Base-by-base conservation (phyloP, 2,113 vertebrate genomes). In the Phoxinus phoxinus region DNA sequence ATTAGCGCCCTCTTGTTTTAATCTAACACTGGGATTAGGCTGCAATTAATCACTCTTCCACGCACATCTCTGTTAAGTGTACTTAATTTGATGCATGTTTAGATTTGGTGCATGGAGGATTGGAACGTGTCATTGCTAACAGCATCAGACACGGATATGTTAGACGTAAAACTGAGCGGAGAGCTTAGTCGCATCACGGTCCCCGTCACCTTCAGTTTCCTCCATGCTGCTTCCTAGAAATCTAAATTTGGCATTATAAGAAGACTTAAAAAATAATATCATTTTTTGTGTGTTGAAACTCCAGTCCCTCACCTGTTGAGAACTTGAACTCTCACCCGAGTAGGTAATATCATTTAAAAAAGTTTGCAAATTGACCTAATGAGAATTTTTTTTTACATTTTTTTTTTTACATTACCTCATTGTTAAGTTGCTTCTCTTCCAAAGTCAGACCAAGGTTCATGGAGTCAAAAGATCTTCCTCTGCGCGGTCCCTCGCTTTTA, bases 381-480 rank as follows among this genome's bases (percentile, higher is more conserved):
- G 0, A 69, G 65, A 4, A 69, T 35, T n/a, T n/a, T n/a, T n/a
- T n/a, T n/a, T n/a, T n/a, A n/a, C n/a, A n/a, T n/a, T n/a, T n/a
- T n/a, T n/a, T n/a, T n/a, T n/a, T n/a, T n/a, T n/a, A n/a, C n/a
- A n/a, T n/a, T 88, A 97, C 96, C 95, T 96, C 96, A 86, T 96
- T 95, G 84, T 95, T 94, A 21, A 95, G 92, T 56, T 95, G 94
- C 71, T 96, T 96, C 37, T 96, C 95, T 41, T 95, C 96, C 82
- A 94, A 91, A 61, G 83, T 80, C 83, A 90, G 58, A 65, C 90
- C 93, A 41, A 94, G 90, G 90, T 95, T 96, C 86, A 94, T 94
- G 44, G 95, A 95, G 89, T 97, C 96, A 91, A 95, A 94, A 19
- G 96, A 96, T 41, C 92, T 91, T 15, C 94, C 96, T 88, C 95